Base-by-base conservation (phyloP, 2,888 invertebrate genomes). In the Glaucopsyche alexis region DNA sequence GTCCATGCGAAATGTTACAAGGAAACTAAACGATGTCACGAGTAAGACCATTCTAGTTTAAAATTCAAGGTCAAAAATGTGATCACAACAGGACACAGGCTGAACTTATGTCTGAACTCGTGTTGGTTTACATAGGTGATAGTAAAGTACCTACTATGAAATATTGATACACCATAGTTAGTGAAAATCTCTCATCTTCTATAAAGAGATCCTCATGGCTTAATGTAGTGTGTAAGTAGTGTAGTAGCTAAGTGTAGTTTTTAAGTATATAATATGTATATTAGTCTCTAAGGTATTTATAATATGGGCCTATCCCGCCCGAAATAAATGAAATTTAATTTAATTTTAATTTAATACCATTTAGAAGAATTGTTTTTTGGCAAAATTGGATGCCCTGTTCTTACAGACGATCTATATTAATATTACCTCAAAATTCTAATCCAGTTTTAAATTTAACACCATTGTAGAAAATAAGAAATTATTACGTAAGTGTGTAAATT, bases 1-100 rank as follows among this genome's bases (percentile, higher is more conserved):
- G 91, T 91, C 91, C 91, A 90, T 89, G 89, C 88, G 83, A 91
- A 91, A 90, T 90, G 90, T 90, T 90, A 87, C 85, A 84, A 83
- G 85, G 84, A 86, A 87, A 88, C 87, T 87, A 87, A 91, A 88
- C 90, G 89, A 88, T 90, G 90, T 90, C 91, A 88, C 89, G 90
- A 87, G 83, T 84, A 84, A 87, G 84, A 86, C 87, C 86, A 90
- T 90, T 84, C 86, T 84, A 88, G 87, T 87, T 89, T 87, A 83
- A 87, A 86, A 89, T 90, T 88, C 90, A 91, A 91, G 91, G 91
- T 90, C 90, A 87, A 85, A 86, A 86, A 87, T 89, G 84, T 85
- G 83, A 84, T 85, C 82, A 77, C 81, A 80, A 80, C 9, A n/a
- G 60, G 19, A 7, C 55, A 55, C 42, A 42, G 40, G 60, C 29